Conservation (phyloP, 2,113 vertebrate species). For the Lepus americanus region DNA sequence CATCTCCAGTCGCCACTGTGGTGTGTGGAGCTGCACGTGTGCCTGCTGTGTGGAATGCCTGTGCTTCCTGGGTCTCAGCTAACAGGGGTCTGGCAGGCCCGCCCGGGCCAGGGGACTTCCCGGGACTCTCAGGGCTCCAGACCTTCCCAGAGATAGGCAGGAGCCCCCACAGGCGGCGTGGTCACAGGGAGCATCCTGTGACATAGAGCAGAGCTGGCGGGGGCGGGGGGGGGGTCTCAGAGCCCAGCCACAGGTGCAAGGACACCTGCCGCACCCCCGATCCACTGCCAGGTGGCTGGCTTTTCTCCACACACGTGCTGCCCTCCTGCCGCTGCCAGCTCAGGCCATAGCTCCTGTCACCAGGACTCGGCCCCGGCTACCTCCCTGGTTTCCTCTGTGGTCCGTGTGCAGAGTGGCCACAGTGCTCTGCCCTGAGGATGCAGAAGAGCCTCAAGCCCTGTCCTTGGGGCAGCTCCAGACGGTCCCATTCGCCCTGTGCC, state of each 20-base stretch:
- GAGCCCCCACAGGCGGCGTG: neutral
- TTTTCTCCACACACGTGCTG: neutral
- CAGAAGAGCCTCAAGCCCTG: neutral
- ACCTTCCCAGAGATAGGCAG: slow-evolving; percentile 56
- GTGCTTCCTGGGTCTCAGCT: neutral
- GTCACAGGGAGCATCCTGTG: neutral
- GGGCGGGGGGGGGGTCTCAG: neutral
- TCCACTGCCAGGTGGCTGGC: neutral
- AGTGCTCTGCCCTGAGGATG: neutral
- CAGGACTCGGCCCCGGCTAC: neutral
- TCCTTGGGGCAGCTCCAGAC: neutral
- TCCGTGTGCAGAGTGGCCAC: neutral
- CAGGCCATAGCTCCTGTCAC: neutral
- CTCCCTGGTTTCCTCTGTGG: neutral
- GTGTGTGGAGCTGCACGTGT: neutral
- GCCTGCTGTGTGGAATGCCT: neutral
- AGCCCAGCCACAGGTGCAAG: neutral
- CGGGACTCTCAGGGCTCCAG: slow-evolving; percentile 39
- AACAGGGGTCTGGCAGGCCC: slow-evolving; percentile 28
- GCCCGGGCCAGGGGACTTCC: slow-evolving; percentile 4
- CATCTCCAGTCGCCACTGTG: neutral
- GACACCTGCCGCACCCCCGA: neutral
- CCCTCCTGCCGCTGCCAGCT: neutral
- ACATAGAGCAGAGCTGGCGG: neutral
- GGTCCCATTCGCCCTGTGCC: neutral